Evolutionary conservation across 2,888 invertebrate genomes (phyloP).

Genomic region (Fissipunctia ypsillon): DNA sequence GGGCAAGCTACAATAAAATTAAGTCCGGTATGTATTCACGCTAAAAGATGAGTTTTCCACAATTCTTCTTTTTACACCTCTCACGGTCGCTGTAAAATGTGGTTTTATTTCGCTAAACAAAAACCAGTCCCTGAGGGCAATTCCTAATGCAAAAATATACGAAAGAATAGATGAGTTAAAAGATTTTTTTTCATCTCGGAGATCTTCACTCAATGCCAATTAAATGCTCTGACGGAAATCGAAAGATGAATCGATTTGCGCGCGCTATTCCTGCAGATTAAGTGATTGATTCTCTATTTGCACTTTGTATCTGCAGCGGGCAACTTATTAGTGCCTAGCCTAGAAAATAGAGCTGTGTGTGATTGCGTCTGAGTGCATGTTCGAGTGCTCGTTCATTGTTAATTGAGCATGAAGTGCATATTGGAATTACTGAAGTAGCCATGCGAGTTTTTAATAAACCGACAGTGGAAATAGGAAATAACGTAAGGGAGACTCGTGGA

Average conservation of each 20-base stretch:
- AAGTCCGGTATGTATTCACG: background rate
- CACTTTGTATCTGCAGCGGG: background rate
- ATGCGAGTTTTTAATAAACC: background rate
- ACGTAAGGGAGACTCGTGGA: no score
- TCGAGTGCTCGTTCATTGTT: slow-evolving; percentile 22
- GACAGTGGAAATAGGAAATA: no score
- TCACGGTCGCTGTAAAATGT: background rate
- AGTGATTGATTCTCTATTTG: slow-evolving; percentile 17
- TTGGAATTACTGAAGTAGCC: slow-evolving; percentile 8
- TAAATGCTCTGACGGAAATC: slow-evolving; percentile 33
- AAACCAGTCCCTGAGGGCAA: background rate
- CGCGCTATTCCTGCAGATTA: slow-evolving; percentile 24
- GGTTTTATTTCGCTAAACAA: slow-evolving; percentile 31
- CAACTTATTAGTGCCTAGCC: background rate
- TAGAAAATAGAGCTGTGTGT: slow-evolving; percentile 9
- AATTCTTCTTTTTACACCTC: slow-evolving; percentile 9
- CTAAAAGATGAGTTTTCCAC: slow-evolving; percentile 5
- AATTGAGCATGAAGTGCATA: slow-evolving; percentile 15
- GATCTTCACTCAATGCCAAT: slow-evolving; percentile 28
- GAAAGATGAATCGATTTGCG: slow-evolving; percentile 28
- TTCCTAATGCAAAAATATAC: background rate
- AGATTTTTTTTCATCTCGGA: slow-evolving; percentile 2
- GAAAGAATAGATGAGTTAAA: background rate
- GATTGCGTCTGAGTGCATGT: slow-evolving; percentile 19
- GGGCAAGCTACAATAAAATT: slow-evolving; percentile 21